Evolutionary conservation across 2,113 vertebrate species (phyloP).

Genomic region (Chrysemys picta): DNA sequence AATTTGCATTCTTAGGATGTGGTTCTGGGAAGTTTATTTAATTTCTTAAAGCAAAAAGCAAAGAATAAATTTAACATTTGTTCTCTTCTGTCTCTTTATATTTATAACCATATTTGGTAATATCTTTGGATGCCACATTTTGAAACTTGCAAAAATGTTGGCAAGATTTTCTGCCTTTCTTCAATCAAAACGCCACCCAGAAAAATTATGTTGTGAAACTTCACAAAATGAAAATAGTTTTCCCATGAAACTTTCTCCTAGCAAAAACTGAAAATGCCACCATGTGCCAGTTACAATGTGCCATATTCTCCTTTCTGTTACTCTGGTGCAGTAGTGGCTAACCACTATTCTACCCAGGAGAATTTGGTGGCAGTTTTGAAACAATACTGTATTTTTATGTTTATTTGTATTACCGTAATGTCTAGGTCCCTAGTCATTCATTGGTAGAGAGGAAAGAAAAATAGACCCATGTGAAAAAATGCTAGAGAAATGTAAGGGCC

Average conservation of each 20-base stretch:
- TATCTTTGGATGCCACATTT: conserved; percentile 46
- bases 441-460: conserved; percentile 54
- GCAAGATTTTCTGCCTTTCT: background rate
- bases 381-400: conserved; percentile 8
- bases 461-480: conserved; percentile 53
- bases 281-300: background rate
- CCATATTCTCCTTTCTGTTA: conserved; percentile 13
- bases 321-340: conserved; percentile 31
- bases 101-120: conserved; percentile 32
- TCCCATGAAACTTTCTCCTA: conserved; percentile 35
- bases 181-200: background rate
- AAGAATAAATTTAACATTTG: background rate
- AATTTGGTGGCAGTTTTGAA: conserved; percentile 59
- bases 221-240: conserved; percentile 26
- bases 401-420: background rate
- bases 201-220: conserved; percentile 34
- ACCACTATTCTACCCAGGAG: conserved; percentile 45
- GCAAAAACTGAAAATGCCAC: conserved; percentile 44
- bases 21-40: background rate
- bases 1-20: background rate
- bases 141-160: conserved; percentile 20
- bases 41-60: background rate
- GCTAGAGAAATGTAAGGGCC: conserved; percentile 45
- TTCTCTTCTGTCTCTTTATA: background rate
- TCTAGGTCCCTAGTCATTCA: background rate